Evolutionary conservation across 2,113 vertebrate species (phyloP).

Genomic region (Pelvicachromis taeniatus): DNA sequence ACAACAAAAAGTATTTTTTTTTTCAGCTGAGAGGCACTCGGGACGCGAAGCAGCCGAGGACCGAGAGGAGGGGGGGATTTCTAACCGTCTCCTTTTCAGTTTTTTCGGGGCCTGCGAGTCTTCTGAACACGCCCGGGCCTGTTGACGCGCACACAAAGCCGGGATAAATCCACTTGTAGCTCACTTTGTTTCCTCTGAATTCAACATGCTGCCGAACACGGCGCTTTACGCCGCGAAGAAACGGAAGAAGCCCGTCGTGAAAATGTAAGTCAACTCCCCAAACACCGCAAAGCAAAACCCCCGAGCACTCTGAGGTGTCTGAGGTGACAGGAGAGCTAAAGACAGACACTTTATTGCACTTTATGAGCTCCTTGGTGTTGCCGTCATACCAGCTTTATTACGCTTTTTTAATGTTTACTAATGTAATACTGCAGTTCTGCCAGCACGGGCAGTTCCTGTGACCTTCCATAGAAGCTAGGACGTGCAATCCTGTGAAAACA

Average conservation of each 20-base stretch:
- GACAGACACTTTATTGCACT: not conserved
- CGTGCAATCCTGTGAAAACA: not conserved
- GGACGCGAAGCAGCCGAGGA: not conserved
- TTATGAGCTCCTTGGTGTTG: not conserved
- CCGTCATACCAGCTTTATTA: not conserved
- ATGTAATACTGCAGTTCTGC: not conserved
- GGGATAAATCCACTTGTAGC: not conserved
- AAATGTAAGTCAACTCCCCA: conserved; percentile 64
- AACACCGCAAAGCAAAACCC: not conserved
- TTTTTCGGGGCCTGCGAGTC: not conserved
- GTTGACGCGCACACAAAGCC: not conserved
- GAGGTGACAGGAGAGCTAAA: not conserved
- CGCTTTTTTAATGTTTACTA: not conserved
- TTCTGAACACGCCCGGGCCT: not conserved
- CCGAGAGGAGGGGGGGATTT: not conserved
- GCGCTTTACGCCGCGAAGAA: conserved; percentile 73
- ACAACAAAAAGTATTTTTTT: not conserved
- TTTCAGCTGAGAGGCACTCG: not conserved
- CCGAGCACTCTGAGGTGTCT: not conserved
- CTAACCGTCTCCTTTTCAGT: not conserved
- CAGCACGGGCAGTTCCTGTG: not conserved
- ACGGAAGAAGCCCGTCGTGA: conserved; percentile 78
- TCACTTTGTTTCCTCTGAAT: not conserved
- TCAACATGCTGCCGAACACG: conserved; percentile 57
- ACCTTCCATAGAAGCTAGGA: not conserved